Base-by-base conservation (phyloP, 2,113 vertebrate species). In the Ceuthmochares aereus region DNA sequence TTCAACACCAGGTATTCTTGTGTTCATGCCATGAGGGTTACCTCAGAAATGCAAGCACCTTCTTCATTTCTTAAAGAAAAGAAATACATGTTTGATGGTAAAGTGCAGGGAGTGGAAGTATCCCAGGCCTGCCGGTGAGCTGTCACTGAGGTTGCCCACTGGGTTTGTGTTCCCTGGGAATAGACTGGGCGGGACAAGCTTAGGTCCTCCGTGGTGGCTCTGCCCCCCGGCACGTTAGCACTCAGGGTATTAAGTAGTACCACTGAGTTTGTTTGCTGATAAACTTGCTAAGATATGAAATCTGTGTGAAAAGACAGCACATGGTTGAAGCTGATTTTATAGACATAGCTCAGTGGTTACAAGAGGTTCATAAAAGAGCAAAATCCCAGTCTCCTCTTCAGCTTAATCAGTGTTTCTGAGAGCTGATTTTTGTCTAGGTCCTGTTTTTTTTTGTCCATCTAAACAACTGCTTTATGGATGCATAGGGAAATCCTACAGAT, bases 21-120 rank as follows among this genome's bases (percentile, higher is more conserved):
- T 34, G 25, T 70, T 89, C 87, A 34, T 0, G 0, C 6, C 32
- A 7, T 13, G 19, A 77, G 16, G n/a, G 25, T 55, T 79, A 34
- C 27, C 62, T 90, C 25, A 22, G 72, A 60, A 84, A 51, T 56
- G 34, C 19, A 42, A 64, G 40, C 42, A 34, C 34, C 54, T 73
- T 32, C 22, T 66, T 58, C 25, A 43, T 34, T 79, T 89, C 47
- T 56, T 55, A 22, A 74, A 81, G 36, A 21, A 64, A 86, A 76
- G 12, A 83, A 70, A 74, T 52, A 45, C 9, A 1, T 30, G 14
- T 27, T 74, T 66, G 60, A 18, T 81, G 36, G 55, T 25, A 52
- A 80, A 91, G 40, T 32, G 8, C 45, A 62, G 30, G 51, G 40
- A 77, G 58, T 43, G 2, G 21, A 66, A 64, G 16, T 29, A 74